phyloP scores from a whole-genome alignment of 2,797 vertebrate genomes.

The Lophotriccus pileatus region DNA sequence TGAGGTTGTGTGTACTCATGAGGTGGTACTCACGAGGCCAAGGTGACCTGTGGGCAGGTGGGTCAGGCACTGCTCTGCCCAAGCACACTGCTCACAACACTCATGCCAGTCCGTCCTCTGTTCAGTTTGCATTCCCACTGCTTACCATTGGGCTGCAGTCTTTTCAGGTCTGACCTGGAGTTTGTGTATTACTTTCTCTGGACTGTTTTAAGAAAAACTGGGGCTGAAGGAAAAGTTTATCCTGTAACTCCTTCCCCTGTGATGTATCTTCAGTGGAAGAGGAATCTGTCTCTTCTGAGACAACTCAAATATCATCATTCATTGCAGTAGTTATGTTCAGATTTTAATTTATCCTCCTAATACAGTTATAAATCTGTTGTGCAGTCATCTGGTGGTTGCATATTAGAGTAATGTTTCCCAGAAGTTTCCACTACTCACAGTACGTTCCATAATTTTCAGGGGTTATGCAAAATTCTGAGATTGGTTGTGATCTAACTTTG shows the following conservation, averaged over 20 bases:
- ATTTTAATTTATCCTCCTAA: background rate
- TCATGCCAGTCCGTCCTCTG: background rate
- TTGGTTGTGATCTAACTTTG: background rate
- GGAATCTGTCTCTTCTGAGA: background rate
- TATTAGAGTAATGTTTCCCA: background rate
- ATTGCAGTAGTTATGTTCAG: background rate
- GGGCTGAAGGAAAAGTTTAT: background rate
- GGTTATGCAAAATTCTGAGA: background rate
- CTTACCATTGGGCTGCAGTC: background rate
- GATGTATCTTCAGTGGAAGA: background rate
- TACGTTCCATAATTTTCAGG: background rate
- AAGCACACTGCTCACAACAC: background rate
- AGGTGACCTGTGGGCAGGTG: background rate
- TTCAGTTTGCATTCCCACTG: background rate
- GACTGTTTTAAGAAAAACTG: background rate
- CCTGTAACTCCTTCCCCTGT: background rate
- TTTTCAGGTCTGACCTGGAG: background rate
- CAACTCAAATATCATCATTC: background rate
- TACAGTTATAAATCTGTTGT: background rate
- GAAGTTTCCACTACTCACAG: background rate
- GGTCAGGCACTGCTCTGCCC: background rate
- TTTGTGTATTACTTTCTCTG: background rate
- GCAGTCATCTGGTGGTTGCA: background rate
- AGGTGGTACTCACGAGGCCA: background rate
- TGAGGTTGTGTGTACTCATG: background rate